Percentiles rank a stretch among this genome's conserved stretches.
These are phyloP conservation scores for Caenorhabditis japonica DNA, from an alignment of 2,888 invertebrate species.

Conservation along the genomic window DNA sequence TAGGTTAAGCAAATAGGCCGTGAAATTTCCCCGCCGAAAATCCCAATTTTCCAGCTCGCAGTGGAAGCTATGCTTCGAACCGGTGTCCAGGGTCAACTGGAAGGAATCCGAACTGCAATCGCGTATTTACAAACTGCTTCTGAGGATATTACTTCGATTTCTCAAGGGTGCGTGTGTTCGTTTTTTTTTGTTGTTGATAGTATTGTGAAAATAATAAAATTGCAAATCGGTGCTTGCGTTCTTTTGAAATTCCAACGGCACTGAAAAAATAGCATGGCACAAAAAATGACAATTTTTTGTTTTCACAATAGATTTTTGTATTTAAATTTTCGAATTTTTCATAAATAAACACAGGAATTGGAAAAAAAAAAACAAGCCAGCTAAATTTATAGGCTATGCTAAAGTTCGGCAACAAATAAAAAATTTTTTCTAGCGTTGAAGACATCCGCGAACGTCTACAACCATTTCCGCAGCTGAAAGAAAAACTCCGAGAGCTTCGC, in stretches of 20 bases:
- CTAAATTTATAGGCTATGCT: too few species aligned
- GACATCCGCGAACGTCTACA: slow-evolving; percentile 85
- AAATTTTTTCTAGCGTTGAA: slow-evolving; percentile 81
- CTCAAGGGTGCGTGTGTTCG: slow-evolving; percentile 81
- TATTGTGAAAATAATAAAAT: background rate
- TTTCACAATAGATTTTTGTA: too few species aligned
- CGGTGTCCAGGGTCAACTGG: slow-evolving; percentile 97
- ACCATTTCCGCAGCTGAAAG: slow-evolving; percentile 86
- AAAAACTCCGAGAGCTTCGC: slow-evolving; percentile 87
- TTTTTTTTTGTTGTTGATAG: background rate
- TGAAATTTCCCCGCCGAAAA: background rate
- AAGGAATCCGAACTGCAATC: slow-evolving; percentile 93
- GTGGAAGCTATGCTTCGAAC: slow-evolving; percentile 95
- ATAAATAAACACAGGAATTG: too few species aligned
- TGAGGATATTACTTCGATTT: slow-evolving; percentile 85
- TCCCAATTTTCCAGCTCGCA: slow-evolving; percentile 83
- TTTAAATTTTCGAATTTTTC: too few species aligned
- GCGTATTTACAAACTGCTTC: slow-evolving; percentile 89
- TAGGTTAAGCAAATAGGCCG: slow-evolving; percentile 47
- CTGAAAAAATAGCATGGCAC: too few species aligned
- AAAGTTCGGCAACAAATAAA: background rate
- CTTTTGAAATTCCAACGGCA: too few species aligned
- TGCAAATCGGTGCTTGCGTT: too few species aligned
- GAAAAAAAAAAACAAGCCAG: too few species aligned
- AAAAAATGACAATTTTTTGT: too few species aligned